phyloP scores from a whole-genome alignment of 2,113 vertebrate genomes.

The Otolemur garnettii region DNA sequence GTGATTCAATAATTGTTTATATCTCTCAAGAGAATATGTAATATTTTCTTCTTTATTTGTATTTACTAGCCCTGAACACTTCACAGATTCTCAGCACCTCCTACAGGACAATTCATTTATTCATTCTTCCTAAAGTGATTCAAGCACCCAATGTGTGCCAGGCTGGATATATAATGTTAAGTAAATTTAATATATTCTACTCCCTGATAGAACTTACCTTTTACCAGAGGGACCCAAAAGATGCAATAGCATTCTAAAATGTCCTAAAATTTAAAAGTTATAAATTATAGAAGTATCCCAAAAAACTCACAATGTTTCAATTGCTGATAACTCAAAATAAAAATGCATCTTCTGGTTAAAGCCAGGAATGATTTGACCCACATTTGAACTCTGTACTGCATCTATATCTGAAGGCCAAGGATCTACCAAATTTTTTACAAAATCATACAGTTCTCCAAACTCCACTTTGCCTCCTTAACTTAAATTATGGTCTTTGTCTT shows the following conservation, averaged over 20 bases:
- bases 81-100: not conserved
- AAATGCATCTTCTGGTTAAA: slow-evolving; percentile 38
- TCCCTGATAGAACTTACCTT: not conserved
- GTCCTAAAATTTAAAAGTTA: not conserved
- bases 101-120: not conserved
- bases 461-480: not conserved
- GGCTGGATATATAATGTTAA: not conserved
- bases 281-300: not conserved
- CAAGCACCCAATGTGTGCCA: not conserved
- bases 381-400: not conserved
- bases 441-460: not conserved
- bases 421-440: not conserved
- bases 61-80: not conserved
- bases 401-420: not conserved
- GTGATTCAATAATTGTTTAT: not conserved
- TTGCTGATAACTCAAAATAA: not conserved
- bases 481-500: not conserved
- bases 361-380: not conserved
- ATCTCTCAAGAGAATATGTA: not conserved
- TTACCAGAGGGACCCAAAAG: not conserved
- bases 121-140: not conserved
- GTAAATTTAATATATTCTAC: not conserved
- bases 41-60: not conserved
- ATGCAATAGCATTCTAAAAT: not conserved
- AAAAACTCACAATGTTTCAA: not conserved